Conservation (phyloP, 2,888 invertebrate genomes). For the Drosophila suboccidentalis region DNA sequence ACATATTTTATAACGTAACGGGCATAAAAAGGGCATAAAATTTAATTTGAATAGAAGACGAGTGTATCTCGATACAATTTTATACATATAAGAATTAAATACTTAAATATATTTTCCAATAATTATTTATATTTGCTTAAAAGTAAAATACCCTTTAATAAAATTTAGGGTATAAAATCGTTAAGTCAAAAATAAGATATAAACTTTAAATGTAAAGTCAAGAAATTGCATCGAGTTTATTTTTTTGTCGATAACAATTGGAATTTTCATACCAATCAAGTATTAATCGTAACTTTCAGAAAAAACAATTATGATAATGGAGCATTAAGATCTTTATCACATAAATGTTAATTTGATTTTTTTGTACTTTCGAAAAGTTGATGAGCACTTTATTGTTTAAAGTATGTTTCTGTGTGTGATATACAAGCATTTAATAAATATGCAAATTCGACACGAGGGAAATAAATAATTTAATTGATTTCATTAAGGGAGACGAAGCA, state of each 20-base stretch:
- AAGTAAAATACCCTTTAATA: no score
- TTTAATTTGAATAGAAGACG: no score
- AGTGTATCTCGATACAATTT: no score
- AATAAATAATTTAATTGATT: constrained; percentile 79
- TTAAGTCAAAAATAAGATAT: neutral
- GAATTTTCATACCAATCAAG: neutral
- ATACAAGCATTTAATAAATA: constrained; percentile 62
- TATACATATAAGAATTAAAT: no score
- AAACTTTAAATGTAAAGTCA: neutral
- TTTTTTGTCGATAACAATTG: neutral
- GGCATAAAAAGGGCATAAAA: neutral
- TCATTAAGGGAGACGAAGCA: constrained; percentile 64
- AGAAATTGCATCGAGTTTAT: neutral
- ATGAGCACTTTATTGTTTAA: constrained; percentile 10
- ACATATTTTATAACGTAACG: no score
- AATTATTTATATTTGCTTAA: no score
- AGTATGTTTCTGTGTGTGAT: neutral
- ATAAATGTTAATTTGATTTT: neutral
- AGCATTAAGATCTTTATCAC: neutral
- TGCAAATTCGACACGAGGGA: constrained; percentile 59
- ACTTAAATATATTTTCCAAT: no score
- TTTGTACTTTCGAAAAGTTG: neutral
- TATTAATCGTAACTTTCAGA: neutral
- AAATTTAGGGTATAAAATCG: neutral
- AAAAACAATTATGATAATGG: constrained; percentile 8